Conservation (phyloP, 2,113 vertebrate species). For the Oryzias woworae region DNA sequence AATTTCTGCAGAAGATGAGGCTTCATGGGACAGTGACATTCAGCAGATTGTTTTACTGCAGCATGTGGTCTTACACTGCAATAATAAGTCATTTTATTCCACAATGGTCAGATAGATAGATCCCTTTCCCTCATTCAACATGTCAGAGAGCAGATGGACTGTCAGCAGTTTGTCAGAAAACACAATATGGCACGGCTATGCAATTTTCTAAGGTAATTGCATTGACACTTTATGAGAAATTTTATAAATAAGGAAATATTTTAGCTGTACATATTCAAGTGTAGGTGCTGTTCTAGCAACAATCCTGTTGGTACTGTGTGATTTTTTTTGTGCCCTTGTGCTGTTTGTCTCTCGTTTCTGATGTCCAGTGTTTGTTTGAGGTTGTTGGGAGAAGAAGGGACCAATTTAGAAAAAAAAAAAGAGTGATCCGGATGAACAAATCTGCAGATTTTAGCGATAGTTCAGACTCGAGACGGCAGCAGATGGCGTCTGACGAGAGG, state of each 20-base stretch:
- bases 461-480: not conserved
- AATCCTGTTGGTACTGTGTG: conserved; percentile 52
- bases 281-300: conserved; percentile 53
- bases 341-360: conserved; percentile 33
- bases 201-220: conserved; percentile 73
- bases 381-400: conserved; percentile 53
- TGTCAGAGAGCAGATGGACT: conserved; percentile 25
- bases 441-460: conserved; percentile 4
- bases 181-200: conserved; percentile 63
- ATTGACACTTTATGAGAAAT: conserved; percentile 78
- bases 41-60: too few species aligned
- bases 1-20: conserved; percentile 12
- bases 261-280: conserved; percentile 66
- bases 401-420: not conserved
- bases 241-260: conserved; percentile 71
- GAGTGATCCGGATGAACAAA: conserved; percentile 10
- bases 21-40: too few species aligned
- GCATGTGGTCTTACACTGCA: too few species aligned
- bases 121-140: conserved; percentile 11
- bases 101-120: not conserved
- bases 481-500: not conserved
- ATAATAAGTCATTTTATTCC: too few species aligned
- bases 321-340: conserved; percentile 30
- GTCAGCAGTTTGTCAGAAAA: conserved; percentile 25
- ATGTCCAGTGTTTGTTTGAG: conserved; percentile 36